A percentile compares a stretch with the other conserved stretches of the same genome.
phyloP scores from a whole-genome alignment of 2,113 vertebrate species.

The Cyanoramphus novaezelandiae region DNA sequence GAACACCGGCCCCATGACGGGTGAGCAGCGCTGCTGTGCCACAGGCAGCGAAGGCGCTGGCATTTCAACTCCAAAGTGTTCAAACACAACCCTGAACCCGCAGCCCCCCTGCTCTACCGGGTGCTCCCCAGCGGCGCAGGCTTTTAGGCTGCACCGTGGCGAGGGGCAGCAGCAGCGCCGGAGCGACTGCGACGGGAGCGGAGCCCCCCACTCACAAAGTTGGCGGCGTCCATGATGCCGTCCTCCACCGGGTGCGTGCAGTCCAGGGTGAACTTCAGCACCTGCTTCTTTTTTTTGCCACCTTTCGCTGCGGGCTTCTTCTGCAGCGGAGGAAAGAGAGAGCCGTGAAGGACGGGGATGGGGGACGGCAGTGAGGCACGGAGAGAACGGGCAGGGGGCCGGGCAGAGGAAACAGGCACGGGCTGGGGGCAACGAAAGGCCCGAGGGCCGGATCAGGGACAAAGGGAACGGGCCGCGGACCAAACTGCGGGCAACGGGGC shows the following conservation, averaged over 20 bases:
- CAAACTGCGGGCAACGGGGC: background rate
- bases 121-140: accelerated
- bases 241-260: constrained; percentile 98
- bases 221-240: constrained; percentile 98
- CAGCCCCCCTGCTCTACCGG: background rate
- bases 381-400: background rate
- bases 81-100: background rate
- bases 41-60: accelerated
- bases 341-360: background rate
- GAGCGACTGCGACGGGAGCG: accelerated
- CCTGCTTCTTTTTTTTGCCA: constrained; percentile 97
- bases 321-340: constrained; percentile 53
- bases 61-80: accelerated
- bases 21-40: accelerated
- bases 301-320: constrained; percentile 89
- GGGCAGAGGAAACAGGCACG: background rate
- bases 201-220: constrained; percentile 85
- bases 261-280: constrained; percentile 94
- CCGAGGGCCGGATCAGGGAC: too few relatives aligned
- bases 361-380: accelerated
- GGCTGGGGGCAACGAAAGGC: too few relatives aligned
- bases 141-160: accelerated
- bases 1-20: accelerated
- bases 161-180: too few relatives aligned
- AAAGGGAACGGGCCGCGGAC: background rate